phyloP scores from a whole-genome alignment of 1,140 invertebrate species.

The Euschistus heros region DNA sequence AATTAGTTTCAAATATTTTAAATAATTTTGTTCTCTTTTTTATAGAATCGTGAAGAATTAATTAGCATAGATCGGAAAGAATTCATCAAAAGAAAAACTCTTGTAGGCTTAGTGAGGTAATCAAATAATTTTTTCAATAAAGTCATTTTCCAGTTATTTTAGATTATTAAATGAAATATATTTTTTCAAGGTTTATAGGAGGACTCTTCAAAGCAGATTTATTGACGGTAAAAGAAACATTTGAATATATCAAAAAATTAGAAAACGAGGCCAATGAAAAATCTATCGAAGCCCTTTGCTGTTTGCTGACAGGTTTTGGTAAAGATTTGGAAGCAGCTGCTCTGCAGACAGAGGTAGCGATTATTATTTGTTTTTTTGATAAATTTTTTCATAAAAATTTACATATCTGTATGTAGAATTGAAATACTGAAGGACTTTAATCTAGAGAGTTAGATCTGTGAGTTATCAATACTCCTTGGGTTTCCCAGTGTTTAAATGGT shows the following conservation, averaged over 20 bases:
- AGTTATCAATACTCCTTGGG: too few relatives aligned
- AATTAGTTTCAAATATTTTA: too few relatives aligned
- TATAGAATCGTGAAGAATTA: not conserved
- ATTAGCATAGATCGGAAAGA: not conserved
- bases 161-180: not conserved
- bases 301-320: not conserved
- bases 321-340: conserved; percentile 17
- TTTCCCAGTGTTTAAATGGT: too few relatives aligned
- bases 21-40: too few relatives aligned
- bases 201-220: conserved; percentile 17
- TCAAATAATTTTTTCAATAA: too few relatives aligned
- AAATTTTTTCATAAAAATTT: too few relatives aligned
- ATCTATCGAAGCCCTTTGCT: conserved; percentile 12
- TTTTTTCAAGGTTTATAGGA: conserved; percentile 16
- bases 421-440: too few relatives aligned
- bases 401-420: too few relatives aligned
- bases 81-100: not conserved
- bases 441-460: too few relatives aligned
- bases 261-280: conserved; percentile 20
- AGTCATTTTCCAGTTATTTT: too few relatives aligned
- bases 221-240: conserved; percentile 12
- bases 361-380: not conserved
- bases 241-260: conserved; percentile 17
- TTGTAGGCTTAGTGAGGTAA: not conserved
- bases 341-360: conserved; percentile 15